Conservation (phyloP, 2,113 vertebrate genomes). For the Hyla sarda region DNA sequence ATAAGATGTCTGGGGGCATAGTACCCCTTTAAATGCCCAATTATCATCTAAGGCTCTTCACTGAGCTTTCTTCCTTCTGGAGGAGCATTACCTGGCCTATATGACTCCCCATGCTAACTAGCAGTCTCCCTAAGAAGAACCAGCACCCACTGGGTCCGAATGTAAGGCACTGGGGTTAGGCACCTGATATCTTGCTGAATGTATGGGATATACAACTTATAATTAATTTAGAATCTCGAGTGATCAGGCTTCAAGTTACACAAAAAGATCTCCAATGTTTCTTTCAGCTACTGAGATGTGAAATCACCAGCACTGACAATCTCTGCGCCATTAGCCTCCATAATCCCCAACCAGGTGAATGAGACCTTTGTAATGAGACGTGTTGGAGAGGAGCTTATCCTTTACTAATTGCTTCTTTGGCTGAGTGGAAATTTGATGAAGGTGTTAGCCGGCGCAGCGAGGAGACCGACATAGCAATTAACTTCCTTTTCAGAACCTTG, state of each 20-base stretch:
- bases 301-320: background rate
- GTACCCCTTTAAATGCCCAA: no score
- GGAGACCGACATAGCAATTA: conserved; percentile 25
- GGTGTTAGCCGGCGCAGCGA: conserved; percentile 14
- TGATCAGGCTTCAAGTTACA: background rate
- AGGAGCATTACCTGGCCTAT: no score
- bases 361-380: conserved; percentile 21
- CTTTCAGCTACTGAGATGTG: background rate
- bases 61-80: no score
- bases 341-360: conserved; percentile 11
- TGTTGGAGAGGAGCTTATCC: conserved; percentile 12
- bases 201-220: background rate
- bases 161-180: no score
- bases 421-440: conserved; percentile 32
- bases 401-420: conserved; percentile 40
- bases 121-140: no score
- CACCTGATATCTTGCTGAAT: no score
- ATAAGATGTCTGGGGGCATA: no score
- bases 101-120: no score
- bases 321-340: background rate
- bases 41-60: no score
- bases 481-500: background rate
- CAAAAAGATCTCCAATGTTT: background rate
- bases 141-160: no score
- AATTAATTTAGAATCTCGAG: background rate